Evolutionary conservation across 2,797 vertebrate species (phyloP).

Genomic region (Brachyrhaphis roseni): DNA sequence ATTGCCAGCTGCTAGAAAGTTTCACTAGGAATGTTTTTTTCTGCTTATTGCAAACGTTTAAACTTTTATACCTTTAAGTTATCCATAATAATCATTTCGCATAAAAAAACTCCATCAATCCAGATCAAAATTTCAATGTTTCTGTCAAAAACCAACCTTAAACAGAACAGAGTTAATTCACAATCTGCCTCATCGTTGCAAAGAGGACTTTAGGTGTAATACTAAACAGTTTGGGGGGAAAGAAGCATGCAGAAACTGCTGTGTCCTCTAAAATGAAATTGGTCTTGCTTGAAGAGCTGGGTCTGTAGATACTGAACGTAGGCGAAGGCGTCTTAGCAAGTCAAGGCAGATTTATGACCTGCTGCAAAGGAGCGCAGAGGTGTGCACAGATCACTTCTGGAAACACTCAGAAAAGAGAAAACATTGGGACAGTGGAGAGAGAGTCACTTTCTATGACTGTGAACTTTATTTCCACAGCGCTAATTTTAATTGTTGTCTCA

Average conservation of each 20-base stretch:
- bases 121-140: conserved; percentile 11
- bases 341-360: conserved; percentile 66
- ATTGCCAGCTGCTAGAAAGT: conserved; percentile 9
- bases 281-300: conserved; percentile 42
- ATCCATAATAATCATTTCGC: conserved; percentile 2
- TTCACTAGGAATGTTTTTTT: conserved; percentile 36
- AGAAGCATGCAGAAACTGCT: conserved; percentile 48
- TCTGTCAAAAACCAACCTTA: conserved; percentile 2
- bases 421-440: not conserved
- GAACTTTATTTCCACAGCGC: not conserved
- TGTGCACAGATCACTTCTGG: conserved; percentile 30
- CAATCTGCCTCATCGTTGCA: conserved; percentile 17
- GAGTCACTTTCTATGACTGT: not conserved
- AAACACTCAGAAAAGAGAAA: not conserved
- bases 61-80: conserved; percentile 35
- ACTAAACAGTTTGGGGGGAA: conserved; percentile 53
- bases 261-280: conserved; percentile 69
- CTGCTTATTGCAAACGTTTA: conserved; percentile 35
- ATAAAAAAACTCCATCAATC: conserved; percentile 21
- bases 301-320: conserved; percentile 41
- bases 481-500: conserved; percentile 1
- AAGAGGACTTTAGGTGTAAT: conserved; percentile 68
- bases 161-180: conserved; percentile 27
- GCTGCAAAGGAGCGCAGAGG: conserved; percentile 53
- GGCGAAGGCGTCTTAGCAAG: conserved; percentile 33